phyloP scores from a whole-genome alignment of 2,113 vertebrate genomes.

The Nanorana parkeri region DNA sequence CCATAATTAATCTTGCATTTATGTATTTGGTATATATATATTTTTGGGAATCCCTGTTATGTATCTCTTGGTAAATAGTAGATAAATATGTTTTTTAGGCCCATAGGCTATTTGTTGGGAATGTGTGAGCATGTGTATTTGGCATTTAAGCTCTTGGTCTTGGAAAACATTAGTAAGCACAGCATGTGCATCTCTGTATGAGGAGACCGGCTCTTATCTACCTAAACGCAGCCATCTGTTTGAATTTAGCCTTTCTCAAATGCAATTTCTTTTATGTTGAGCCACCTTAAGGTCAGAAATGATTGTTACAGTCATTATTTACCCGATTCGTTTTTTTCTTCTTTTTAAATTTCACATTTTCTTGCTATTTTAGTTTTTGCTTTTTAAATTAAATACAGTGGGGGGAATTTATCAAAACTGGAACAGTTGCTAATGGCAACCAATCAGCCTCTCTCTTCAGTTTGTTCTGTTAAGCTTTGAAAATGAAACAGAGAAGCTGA shows the following conservation, averaged over 20 bases:
- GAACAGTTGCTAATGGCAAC: no score
- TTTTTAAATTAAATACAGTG: no score
- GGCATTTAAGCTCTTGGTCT: background rate
- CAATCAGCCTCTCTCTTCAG: no score
- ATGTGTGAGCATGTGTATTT: background rate
- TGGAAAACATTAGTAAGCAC: constrained; percentile 29
- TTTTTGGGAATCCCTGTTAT: no score
- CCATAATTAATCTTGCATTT: no score
- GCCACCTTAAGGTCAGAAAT: constrained; percentile 11
- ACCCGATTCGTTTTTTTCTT: background rate
- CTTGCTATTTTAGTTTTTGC: no score
- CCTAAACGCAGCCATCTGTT: constrained; percentile 44
- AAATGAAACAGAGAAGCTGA: no score
- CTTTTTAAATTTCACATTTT: background rate
- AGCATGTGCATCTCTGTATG: constrained; percentile 30
- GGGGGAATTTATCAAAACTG: no score
- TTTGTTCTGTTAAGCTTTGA: no score
- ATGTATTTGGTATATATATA: no score
- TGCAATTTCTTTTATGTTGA: constrained; percentile 9
- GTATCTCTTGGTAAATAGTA: background rate
- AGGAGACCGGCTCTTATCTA: constrained; percentile 17
- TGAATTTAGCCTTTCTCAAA: constrained; percentile 43
- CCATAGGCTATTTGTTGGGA: background rate
- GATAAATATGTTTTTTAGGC: constrained; percentile 2
- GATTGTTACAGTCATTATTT: constrained; percentile 9